Base-by-base conservation (phyloP, 92 coral and sea anemone species). In the Epizoanthus rinbou region DNA sequence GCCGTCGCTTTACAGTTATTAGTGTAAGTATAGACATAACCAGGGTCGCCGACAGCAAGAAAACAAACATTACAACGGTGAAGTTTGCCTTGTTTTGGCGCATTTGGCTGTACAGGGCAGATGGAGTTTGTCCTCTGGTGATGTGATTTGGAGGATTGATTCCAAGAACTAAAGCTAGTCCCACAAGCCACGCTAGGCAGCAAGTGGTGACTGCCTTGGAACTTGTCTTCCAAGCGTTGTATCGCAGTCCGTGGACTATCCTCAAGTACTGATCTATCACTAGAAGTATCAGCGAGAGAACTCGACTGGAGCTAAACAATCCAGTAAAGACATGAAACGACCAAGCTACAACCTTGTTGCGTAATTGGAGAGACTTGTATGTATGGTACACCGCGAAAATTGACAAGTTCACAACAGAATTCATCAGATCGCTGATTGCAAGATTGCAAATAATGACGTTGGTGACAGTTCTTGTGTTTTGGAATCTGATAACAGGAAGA, bases 401-500 rank as follows among this genome's bases (percentile, higher is more conserved):
- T 6, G 24, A 4, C 64, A 18, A 59, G 18, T 59, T 59, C 8
- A n/a, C 8, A 18, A 59, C 22, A n/a, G 64, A 59, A 5, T 18
- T 59, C 24, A 21, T n/a, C 1, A 59, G 64, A 59, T 59, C 64
- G 64, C 64, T 18, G 64, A n/a, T 18, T 15, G 64, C 64, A 59
- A 59, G 64, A 59, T 21, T 59, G 11, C 64, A 18, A 2, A 59
- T 59, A 24, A 59, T 8, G 24, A 59, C 11, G 11, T 59, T 59
- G 21, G 64, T 59, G 64, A 59, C 64, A 59, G 64, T 59, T 59
- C 64, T 59, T 59, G 64, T 59, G 7, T 59, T 18, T 59, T 18
- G 21, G 64, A 59, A 59, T 59, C 24, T 59, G 64, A 59, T 3
- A 59, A 59, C 22, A 3, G 64, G 64, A 6, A 59, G 24, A 13